Conservation (phyloP, 2,888 invertebrate species). For the Alviniconcha strummeri region DNA sequence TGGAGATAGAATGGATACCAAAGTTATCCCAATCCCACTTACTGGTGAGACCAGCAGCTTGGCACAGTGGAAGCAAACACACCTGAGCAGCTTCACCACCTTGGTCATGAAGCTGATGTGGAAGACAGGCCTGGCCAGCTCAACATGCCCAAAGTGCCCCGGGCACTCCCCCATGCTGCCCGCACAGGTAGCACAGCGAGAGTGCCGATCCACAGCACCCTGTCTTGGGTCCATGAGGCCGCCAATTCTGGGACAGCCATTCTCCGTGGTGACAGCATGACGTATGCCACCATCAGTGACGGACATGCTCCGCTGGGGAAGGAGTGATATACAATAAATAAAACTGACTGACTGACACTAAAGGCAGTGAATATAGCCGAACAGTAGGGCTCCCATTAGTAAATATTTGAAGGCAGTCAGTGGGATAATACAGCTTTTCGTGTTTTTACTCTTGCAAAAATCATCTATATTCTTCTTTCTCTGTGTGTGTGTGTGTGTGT, state of each 20-base stretch:
- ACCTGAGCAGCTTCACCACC: constrained; percentile 95
- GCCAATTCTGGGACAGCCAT: constrained; percentile 96
- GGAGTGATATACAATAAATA: background rate
- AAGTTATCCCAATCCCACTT: constrained; percentile 75
- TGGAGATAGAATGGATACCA: too few species aligned
- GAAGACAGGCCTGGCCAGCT: constrained; percentile 98
- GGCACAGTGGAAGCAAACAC: constrained; percentile 99
- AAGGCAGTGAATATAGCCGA: too few species aligned
- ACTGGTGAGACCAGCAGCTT: constrained; percentile 95
- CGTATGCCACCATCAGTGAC: constrained; percentile 94
- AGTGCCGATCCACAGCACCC: constrained; percentile 95
- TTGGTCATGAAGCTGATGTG: constrained; percentile 98
- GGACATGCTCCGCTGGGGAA: constrained; percentile 93
- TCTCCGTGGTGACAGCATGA: constrained; percentile 98
- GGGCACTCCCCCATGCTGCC: constrained; percentile 98
- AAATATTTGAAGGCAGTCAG: too few species aligned
- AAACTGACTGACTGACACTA: too few species aligned
- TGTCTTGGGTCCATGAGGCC: constrained; percentile 99
- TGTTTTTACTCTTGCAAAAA: too few species aligned
- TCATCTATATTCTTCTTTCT: background rate
- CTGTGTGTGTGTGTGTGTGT: background rate
- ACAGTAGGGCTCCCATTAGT: too few species aligned
- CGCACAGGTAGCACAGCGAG: constrained; percentile 75
- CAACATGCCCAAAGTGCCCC: constrained; percentile 99
- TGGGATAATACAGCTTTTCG: too few species aligned